These are phyloP conservation scores for Hydrocynus forskahlii DNA, from an alignment of 2,797 vertebrate species.

Conservation along the genomic window DNA sequence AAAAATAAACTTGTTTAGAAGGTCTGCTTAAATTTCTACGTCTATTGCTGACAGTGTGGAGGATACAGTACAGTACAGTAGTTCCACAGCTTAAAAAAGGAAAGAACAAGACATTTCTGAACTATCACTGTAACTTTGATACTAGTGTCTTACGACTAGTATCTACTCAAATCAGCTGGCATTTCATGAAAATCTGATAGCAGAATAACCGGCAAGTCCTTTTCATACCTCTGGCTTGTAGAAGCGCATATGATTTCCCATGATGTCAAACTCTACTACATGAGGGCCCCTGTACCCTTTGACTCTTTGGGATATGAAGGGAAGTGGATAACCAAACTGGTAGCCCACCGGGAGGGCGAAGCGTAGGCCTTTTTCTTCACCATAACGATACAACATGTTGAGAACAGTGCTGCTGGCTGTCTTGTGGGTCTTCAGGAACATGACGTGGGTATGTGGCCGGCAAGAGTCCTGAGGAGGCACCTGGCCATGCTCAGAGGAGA, in stretches of 20 bases:
- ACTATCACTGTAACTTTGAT: background rate
- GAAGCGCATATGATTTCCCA: constrained; percentile 94
- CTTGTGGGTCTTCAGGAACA: constrained; percentile 96
- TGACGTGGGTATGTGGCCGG: constrained; percentile 79
- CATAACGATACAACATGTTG: constrained; percentile 91
- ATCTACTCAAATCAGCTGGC: background rate
- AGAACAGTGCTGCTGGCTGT: constrained; percentile 92
- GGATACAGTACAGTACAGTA: background rate
- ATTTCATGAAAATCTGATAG: constrained; percentile 13
- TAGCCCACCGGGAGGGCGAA: constrained; percentile 88
- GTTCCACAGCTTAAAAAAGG: background rate
- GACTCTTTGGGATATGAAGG: constrained; percentile 86
- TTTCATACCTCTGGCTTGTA: constrained; percentile 83
- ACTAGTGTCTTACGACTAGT: no score
- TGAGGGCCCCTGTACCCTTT: constrained; percentile 82
- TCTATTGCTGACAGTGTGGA: background rate
- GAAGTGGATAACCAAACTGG: constrained; percentile 88
- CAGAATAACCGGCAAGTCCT: background rate
- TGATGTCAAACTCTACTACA: constrained; percentile 82
- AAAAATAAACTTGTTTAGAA: background rate
- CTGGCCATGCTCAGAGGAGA: constrained; percentile 67
- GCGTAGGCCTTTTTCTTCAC: constrained; percentile 78
- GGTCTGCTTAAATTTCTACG: background rate
- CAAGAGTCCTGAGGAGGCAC: constrained; percentile 78
- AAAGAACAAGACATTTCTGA: background rate